Evolutionary conservation across 2,113 vertebrate species (phyloP).

Genomic region (Stigmatopora argus): DNA sequence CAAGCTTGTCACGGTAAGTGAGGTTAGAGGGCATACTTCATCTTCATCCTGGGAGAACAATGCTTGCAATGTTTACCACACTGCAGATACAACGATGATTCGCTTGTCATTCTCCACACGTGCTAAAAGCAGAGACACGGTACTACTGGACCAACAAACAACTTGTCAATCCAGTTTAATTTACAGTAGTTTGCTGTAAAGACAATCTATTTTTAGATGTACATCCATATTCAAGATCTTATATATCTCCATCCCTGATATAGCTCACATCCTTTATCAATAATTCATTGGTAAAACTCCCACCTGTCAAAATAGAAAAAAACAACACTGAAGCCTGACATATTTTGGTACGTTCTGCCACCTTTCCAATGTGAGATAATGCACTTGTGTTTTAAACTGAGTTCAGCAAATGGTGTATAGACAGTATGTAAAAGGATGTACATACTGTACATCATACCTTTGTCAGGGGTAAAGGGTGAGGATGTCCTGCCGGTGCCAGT

Average conservation of each 20-base stretch:
- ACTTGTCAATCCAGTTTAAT: neutral
- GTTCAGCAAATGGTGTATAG: neutral
- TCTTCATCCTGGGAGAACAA: neutral
- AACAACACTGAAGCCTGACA: neutral
- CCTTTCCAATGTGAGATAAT: neutral
- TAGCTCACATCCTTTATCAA: neutral
- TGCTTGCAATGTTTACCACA: neutral
- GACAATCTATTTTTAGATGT: neutral
- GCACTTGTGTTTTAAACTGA: neutral
- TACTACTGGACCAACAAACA: neutral
- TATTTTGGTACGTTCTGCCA: too few relatives aligned
- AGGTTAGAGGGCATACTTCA: too few relatives aligned
- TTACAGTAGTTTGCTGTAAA: neutral
- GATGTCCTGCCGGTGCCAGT: slow-evolving; percentile 77
- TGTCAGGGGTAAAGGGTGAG: slow-evolving; percentile 57
- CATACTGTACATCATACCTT: slow-evolving; percentile 48
- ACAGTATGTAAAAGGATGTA: neutral
- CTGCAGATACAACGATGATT: neutral
- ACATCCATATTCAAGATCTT: neutral
- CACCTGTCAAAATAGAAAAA: neutral
- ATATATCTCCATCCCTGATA: neutral
- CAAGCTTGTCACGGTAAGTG: too few relatives aligned
- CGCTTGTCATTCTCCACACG: neutral
- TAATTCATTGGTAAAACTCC: neutral
- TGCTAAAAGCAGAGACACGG: neutral